These are phyloP conservation scores for Limnephilus rhombicus DNA, from an alignment of 2,888 invertebrate species.

Conservation along the genomic window DNA sequence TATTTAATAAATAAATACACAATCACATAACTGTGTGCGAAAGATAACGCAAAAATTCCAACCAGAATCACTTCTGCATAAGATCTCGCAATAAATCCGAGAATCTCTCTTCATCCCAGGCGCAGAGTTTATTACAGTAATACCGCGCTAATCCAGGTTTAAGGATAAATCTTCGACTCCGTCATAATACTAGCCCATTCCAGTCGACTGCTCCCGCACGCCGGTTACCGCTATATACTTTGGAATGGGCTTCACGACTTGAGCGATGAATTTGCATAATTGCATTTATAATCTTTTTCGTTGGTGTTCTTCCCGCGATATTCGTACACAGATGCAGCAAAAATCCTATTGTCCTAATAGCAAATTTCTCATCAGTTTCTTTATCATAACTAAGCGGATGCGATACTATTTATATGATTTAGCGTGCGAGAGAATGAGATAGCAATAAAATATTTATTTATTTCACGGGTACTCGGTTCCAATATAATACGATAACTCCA, in stretches of 20 bases:
- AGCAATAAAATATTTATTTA: too few species aligned
- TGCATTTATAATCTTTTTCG: constrained; percentile 5
- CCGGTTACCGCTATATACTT: not conserved
- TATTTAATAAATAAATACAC: too few species aligned
- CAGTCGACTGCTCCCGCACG: not conserved
- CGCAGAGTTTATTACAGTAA: not conserved
- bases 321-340: not conserved
- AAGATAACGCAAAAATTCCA: not conserved
- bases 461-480: too few species aligned
- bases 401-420: too few species aligned
- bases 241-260: not conserved
- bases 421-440: too few species aligned
- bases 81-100: not conserved
- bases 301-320: not conserved
- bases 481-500: too few species aligned
- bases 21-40: not conserved
- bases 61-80: not conserved
- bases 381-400: not conserved
- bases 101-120: not conserved
- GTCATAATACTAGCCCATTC: constrained; percentile 8
- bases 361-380: not conserved
- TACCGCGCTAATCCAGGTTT: not conserved
- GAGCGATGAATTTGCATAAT: constrained; percentile 6
- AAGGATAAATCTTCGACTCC: constrained; percentile 10
- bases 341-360: not conserved